phyloP scores from a whole-genome alignment of 2,113 vertebrate genomes.

The Burhinus bistriatus region DNA sequence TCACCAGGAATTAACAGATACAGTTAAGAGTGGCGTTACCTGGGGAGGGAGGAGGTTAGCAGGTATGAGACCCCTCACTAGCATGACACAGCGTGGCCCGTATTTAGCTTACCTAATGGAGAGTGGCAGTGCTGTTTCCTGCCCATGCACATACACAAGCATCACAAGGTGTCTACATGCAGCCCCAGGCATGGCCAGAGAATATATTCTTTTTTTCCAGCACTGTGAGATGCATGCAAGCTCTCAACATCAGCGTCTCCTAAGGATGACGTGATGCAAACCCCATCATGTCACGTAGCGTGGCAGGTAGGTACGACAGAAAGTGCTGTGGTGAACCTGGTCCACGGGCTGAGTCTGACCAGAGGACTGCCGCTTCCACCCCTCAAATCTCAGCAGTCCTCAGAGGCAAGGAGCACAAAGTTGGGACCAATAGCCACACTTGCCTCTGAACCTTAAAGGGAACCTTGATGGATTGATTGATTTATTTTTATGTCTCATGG shows the following conservation, averaged over 20 bases:
- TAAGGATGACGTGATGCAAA: not conserved
- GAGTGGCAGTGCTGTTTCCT: not conserved
- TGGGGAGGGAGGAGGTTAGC: too few relatives aligned
- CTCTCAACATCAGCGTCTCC: not conserved
- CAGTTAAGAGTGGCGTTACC: not conserved
- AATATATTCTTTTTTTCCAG: not conserved
- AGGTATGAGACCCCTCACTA: not conserved
- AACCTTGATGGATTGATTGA: not conserved
- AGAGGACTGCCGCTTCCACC: too few relatives aligned
- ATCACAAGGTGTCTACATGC: not conserved
- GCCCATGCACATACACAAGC: not conserved
- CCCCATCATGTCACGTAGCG: accelerated
- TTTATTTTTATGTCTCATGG: not conserved
- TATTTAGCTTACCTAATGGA: not conserved
- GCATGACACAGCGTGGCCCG: accelerated
- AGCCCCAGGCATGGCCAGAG: not conserved
- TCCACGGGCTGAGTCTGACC: not conserved
- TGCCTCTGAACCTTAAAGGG: not conserved
- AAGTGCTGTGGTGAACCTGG: not conserved
- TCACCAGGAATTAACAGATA: not conserved
- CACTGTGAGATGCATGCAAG: not conserved
- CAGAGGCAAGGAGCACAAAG: not conserved
- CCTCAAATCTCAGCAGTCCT: not conserved
- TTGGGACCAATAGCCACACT: not conserved
- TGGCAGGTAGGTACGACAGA: not conserved